These are phyloP conservation scores for Amphiprion percula DNA, from an alignment of 2,113 vertebrate species.

Conservation along the genomic window DNA sequence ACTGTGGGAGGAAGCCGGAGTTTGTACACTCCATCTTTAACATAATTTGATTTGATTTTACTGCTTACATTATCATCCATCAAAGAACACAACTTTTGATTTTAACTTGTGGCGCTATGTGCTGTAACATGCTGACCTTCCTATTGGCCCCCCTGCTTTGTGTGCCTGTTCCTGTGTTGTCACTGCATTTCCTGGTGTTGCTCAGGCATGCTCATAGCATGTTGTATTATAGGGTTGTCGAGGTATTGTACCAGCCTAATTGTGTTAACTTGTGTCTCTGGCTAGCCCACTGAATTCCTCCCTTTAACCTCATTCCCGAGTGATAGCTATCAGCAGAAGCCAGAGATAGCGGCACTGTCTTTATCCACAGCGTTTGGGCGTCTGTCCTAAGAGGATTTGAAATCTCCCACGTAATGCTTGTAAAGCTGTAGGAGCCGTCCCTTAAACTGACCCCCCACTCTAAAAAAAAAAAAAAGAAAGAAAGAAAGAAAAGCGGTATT, in stretches of 20 bases:
- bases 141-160: constrained; percentile 40
- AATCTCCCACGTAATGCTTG: constrained; percentile 48
- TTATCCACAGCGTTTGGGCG: constrained; percentile 46
- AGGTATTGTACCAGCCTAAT: constrained; percentile 65
- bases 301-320: constrained; percentile 63
- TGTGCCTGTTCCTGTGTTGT: constrained; percentile 28
- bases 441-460: constrained; percentile 9
- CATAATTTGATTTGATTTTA: neutral
- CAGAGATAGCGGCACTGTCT: constrained; percentile 43
- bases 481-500: neutral
- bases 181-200: constrained; percentile 23
- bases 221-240: constrained; percentile 37
- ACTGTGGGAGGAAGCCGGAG: too few species aligned
- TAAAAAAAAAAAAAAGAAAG: neutral
- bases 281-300: constrained; percentile 41
- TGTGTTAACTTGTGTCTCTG: constrained; percentile 63
- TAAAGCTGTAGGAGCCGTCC: constrained; percentile 36
- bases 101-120: neutral
- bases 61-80: neutral
- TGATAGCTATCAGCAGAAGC: constrained; percentile 48
- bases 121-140: neutral
- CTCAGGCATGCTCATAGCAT: constrained; percentile 53
- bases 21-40: neutral
- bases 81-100: neutral
- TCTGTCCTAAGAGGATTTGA: constrained; percentile 77